A percentile compares a stretch with the other conserved stretches of the same genome.
Evolutionary conservation across 1,140 invertebrate species (phyloP).

Genomic region (Heliconius congener): DNA sequence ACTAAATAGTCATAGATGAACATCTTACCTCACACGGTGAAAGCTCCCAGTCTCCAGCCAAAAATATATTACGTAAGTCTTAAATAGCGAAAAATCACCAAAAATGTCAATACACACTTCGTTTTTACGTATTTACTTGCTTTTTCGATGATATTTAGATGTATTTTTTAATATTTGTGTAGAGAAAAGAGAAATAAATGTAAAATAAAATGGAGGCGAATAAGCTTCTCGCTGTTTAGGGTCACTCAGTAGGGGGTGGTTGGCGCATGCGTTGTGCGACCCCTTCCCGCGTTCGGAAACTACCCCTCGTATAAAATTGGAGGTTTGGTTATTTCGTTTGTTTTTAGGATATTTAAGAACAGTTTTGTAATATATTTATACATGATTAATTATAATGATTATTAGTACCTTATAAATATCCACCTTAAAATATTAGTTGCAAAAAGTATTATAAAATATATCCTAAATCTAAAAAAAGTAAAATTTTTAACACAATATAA

Average conservation of each 20-base stretch:
- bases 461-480: too few species aligned
- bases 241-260: conserved; percentile 42
- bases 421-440: too few species aligned
- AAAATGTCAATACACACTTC: background rate
- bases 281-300: conserved; percentile 39
- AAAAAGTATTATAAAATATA: too few species aligned
- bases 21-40: conserved; percentile 43
- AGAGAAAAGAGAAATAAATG: conserved; percentile 55
- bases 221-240: conserved; percentile 51
- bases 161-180: background rate
- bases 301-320: conserved; percentile 17
- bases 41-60: conserved; percentile 49
- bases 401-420: too few species aligned
- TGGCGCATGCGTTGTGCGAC: conserved; percentile 55
- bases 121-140: background rate
- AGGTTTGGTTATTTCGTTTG: background rate
- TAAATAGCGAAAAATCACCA: conserved; percentile 11
- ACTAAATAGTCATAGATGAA: background rate
- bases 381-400: too few species aligned
- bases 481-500: too few species aligned
- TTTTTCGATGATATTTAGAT: background rate
- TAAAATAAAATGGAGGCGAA: conserved; percentile 68
- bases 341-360: background rate
- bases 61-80: conserved; percentile 68
- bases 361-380: too few species aligned